phyloP scores from a whole-genome alignment of 2,113 vertebrate genomes.

The Picathartes gymnocephalus region DNA sequence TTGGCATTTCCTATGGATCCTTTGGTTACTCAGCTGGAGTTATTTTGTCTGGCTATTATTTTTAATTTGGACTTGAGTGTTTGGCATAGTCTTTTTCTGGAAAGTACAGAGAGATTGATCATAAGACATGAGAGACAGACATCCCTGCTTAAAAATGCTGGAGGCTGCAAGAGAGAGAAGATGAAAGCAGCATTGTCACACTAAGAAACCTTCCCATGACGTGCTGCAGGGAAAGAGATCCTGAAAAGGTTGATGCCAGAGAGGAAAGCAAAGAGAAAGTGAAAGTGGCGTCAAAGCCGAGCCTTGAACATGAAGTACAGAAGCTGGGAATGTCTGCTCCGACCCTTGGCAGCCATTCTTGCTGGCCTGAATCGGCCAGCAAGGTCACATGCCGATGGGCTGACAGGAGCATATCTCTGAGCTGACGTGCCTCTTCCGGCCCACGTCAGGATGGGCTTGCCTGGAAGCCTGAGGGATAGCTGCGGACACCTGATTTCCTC shows the following conservation, averaged over 20 bases:
- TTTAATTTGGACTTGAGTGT: not conserved
- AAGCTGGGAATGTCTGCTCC: not conserved
- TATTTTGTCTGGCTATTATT: not conserved
- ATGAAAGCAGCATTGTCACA: not conserved
- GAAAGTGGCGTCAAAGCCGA: not conserved
- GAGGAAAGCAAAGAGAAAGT: conserved; percentile 12
- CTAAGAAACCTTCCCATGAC: not conserved
- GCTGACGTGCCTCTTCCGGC: not conserved
- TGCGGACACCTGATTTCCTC: conserved; percentile 14
- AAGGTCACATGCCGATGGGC: not conserved
- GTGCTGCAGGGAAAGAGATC: not conserved
- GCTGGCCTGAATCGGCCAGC: not conserved
- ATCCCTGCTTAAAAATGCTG: not conserved
- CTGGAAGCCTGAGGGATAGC: not conserved
- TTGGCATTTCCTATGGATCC: not conserved
- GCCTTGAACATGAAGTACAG: not conserved
- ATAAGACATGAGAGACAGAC: not conserved
- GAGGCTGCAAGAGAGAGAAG: not conserved
- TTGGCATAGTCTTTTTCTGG: not conserved
- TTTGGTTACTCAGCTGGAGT: not conserved
- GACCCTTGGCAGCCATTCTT: not conserved
- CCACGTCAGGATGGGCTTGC: not conserved
- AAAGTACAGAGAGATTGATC: not conserved
- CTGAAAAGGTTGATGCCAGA: not conserved
- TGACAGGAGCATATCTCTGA: not conserved